Evolutionary conservation across 2,797 vertebrate species (phyloP).

Genomic region (Sebastes itinus): DNA sequence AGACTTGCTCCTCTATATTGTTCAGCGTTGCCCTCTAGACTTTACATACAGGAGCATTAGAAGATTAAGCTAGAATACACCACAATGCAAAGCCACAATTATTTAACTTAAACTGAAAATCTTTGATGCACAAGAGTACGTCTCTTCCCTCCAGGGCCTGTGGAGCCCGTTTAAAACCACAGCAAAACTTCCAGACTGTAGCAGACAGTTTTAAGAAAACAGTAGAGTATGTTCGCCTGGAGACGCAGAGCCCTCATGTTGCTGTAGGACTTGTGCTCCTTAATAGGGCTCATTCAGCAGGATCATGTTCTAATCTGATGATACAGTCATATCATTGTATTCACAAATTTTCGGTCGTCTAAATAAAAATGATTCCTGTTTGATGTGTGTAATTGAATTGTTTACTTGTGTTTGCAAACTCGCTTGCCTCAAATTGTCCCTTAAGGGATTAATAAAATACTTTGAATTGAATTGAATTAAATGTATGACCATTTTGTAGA

Average conservation of each 20-base stretch:
- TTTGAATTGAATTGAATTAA: background rate
- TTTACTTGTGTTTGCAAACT: background rate
- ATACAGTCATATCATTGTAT: background rate
- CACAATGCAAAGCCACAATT: background rate
- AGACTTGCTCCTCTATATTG: slow-evolving; percentile 31
- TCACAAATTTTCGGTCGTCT: background rate
- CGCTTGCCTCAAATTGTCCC: background rate
- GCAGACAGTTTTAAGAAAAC: background rate
- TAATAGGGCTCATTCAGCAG: background rate
- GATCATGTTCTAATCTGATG: background rate
- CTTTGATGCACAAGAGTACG: background rate
- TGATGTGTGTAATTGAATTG: background rate
- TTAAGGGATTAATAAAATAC: background rate
- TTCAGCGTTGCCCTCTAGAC: slow-evolving; percentile 25
- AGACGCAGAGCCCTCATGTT: background rate
- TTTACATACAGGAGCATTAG: slow-evolving; percentile 4
- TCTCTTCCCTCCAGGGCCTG: background rate
- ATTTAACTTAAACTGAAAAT: background rate
- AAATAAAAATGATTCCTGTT: background rate
- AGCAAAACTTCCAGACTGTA: background rate
- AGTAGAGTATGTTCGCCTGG: background rate
- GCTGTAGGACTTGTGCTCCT: background rate
- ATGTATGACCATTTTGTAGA: background rate
- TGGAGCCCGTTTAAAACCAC: background rate
- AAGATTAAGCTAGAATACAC: background rate